Evolutionary conservation across 2,888 invertebrate species (phyloP).

Genomic region (Ditylenchus weischeri): DNA sequence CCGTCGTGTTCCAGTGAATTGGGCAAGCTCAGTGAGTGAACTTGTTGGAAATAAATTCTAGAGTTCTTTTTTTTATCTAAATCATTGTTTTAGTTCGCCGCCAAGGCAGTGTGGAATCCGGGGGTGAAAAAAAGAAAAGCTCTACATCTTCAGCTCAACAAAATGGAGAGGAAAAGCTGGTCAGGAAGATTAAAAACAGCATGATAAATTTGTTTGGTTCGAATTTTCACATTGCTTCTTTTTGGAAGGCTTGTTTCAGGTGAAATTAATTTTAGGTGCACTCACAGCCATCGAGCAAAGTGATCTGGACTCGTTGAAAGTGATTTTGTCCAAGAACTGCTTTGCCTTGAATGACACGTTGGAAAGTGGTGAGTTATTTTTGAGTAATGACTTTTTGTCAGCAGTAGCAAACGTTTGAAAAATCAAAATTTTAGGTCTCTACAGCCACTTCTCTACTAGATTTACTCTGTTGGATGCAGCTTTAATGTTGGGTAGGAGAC

Average conservation of each 20-base stretch:
- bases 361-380: slow-evolving; percentile 17
- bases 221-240: neutral
- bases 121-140: slow-evolving; percentile 31
- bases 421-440: slow-evolving; percentile 13
- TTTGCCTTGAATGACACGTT: slow-evolving; percentile 79
- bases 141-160: slow-evolving; percentile 14
- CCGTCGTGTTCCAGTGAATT: slow-evolving; percentile 1
- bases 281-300: slow-evolving; percentile 94
- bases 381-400: neutral
- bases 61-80: neutral
- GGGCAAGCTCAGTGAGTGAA: slow-evolving; percentile 11
- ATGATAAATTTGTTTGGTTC: slow-evolving; percentile 41
- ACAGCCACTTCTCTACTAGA: slow-evolving; percentile 80
- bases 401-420: neutral
- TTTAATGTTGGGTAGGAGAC: slow-evolving; percentile 81
- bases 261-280: slow-evolving; percentile 39
- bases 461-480: slow-evolving; percentile 88
- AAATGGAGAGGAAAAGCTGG: slow-evolving; percentile 32
- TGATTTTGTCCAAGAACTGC: slow-evolving; percentile 84
- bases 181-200: slow-evolving; percentile 46
- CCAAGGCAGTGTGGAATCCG: slow-evolving; percentile 46
- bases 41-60: neutral
- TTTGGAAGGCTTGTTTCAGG: neutral
- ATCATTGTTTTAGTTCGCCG: slow-evolving; percentile 35
- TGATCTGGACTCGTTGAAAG: slow-evolving; percentile 83